A percentile compares a stretch with the other conserved stretches of the same genome.
These are phyloP conservation scores for Anthopleura sola DNA, from an alignment of 64 coral and sea anemone species.

Conservation along the genomic window DNA sequence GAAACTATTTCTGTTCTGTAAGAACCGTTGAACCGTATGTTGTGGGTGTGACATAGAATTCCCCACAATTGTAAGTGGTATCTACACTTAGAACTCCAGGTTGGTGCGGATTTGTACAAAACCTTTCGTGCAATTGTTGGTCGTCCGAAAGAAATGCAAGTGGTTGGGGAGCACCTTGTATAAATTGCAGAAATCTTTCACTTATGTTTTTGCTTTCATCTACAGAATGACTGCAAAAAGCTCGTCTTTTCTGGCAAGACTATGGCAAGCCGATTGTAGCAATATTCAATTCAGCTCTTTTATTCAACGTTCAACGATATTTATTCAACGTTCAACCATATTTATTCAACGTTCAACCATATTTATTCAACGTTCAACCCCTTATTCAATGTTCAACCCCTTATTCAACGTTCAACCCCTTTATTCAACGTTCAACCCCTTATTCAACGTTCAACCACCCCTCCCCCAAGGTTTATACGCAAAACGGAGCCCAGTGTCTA, in stretches of 20 bases:
- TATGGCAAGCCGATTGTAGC: no score
- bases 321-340: background rate
- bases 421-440: no score
- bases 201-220: background rate
- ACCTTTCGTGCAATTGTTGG: conserved; percentile 22
- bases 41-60: conserved; percentile 53
- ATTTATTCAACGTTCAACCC: no score
- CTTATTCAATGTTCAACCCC: no score
- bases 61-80: conserved; percentile 53
- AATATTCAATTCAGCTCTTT: background rate
- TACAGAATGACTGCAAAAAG: conserved; percentile 27
- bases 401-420: background rate
- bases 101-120: conserved; percentile 22
- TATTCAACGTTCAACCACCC: background rate
- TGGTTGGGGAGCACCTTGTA: conserved; percentile 37
- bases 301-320: background rate
- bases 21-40: background rate
- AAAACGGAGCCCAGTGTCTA: background rate
- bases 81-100: conserved; percentile 34
- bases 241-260: conserved; percentile 12
- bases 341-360: background rate
- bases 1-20: background rate
- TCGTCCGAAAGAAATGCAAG: conserved; percentile 23
- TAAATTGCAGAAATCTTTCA: conserved; percentile 23
- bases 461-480: background rate